Conservation (phyloP, 1,140 invertebrate genomes). For the Ceratina calcarata region DNA sequence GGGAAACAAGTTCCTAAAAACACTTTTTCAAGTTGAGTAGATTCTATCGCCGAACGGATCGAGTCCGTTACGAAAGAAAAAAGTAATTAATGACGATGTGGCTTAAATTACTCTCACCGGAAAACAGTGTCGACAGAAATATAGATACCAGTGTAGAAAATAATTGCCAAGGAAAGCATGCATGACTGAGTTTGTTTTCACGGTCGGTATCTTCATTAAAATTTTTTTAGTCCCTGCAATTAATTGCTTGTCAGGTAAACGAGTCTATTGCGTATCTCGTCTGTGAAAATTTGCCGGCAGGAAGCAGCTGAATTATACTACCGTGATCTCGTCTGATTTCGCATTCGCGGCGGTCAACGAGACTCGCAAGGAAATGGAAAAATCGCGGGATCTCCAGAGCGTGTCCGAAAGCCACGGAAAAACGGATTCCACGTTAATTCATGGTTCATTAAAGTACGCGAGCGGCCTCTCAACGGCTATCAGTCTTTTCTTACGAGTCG, state of each 20-base stretch:
- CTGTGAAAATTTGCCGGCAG: neutral
- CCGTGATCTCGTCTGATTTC: neutral
- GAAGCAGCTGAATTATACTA: neutral
- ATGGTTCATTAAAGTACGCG: constrained; percentile 17
- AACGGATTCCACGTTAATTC: constrained; percentile 12
- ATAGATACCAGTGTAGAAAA: neutral
- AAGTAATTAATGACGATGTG: too few species aligned
- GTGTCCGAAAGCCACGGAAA: neutral
- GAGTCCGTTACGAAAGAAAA: too few species aligned
- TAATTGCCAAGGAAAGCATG: neutral
- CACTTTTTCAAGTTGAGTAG: too few species aligned
- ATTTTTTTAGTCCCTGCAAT: neutral
- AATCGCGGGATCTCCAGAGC: neutral
- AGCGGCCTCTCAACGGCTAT: neutral
- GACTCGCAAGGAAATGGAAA: neutral
- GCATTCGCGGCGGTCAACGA: neutral
- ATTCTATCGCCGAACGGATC: too few species aligned
- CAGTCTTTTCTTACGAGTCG: constrained; percentile 10
- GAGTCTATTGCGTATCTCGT: neutral
- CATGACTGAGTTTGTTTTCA: neutral
- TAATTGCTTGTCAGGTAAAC: neutral
- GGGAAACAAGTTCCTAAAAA: neutral
- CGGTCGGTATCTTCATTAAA: neutral
- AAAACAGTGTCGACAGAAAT: neutral
- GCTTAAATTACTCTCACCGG: too few species aligned